Evolutionary conservation across 2,888 invertebrate species (phyloP), one percentile per base, ranked within the genome.

Genomic region (Cremastinae sp.): DNA sequence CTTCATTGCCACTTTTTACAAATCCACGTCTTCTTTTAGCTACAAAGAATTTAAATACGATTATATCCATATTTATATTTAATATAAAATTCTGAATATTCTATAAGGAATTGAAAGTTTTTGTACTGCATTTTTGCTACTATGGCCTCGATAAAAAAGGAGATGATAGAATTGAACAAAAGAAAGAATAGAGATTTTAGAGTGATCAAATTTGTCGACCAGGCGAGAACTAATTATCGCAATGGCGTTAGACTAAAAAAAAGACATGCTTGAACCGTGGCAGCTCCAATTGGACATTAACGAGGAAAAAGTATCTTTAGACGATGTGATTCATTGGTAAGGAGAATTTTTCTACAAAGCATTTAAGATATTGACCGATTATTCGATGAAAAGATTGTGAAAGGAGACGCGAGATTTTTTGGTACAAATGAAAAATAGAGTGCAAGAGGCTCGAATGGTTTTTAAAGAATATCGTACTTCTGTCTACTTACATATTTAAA

Each of bases 381-480:
- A 37, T 12, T 37, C 12, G 35, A 28, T 41, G 12, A 53, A 47
- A 37, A 41, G 18, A 37, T 7, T 7, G 41, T 9, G 28, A 35
- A 18, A 58, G 4, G 5, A 10, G 35, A 28, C 45, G 28, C 41
- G 49, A 16, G 35, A 51, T 71, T 47, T 16, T 37, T 64, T 45
- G 64, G 49, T 58, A 58, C 37, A 59, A 69, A 49, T 61, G 61
- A 61, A n/a, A n/a, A n/a, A 62, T 41, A 69, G 35, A 53, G 37
- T 58, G 45, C 51, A 72, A 51, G 51, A 70, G 65, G 43, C 55
- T 56, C 53, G 49, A 62, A 69, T 72, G 65, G 58, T 71, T 69
- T 72, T 59, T 59, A 79, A 62, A 76, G 55, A 81, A 77, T 28
- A 75, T 78, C 71, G 75, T 81, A 80, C 77, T 81, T 78, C 75